Percentiles rank a stretch among this genome's conserved stretches.
phyloP scores from a whole-genome alignment of 2,888 invertebrate genomes.

The Leptarthrus brevirostris region DNA sequence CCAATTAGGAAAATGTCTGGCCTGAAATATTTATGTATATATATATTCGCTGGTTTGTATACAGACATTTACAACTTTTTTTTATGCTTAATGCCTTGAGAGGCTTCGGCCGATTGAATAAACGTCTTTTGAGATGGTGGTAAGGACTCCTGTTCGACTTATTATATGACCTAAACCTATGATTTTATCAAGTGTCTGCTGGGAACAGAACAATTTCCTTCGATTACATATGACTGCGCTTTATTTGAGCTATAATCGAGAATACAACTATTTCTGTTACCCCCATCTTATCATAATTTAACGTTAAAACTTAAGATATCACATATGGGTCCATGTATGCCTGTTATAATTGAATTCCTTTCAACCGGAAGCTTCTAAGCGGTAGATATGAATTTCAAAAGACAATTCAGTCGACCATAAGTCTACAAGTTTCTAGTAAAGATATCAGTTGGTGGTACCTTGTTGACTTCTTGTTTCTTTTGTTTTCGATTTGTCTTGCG shows the following conservation, averaged over 20 bases:
- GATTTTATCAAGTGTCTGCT: no score
- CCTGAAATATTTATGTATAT: conserved; percentile 53
- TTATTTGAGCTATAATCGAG: no score
- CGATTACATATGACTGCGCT: neutral
- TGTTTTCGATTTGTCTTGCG: neutral
- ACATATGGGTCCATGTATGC: neutral
- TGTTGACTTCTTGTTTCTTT: neutral
- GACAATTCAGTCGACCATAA: conserved; percentile 1
- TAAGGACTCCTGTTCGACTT: no score
- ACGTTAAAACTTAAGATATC: neutral
- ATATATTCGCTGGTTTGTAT: conserved; percentile 61
- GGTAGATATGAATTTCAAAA: conserved; percentile 22
- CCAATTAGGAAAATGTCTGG: conserved; percentile 64
- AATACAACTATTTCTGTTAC: neutral
- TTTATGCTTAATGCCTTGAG: no score
- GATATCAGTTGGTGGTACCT: neutral
- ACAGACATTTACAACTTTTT: conserved; percentile 60
- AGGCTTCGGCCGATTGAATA: no score
- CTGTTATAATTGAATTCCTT: conserved; percentile 40
- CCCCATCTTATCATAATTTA: conserved; percentile 13
- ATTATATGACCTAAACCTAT: no score
- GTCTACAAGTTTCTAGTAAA: conserved; percentile 13
- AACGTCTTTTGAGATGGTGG: no score
- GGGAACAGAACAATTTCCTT: conserved; percentile 30
- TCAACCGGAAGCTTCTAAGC: conserved; percentile 30